These are phyloP conservation scores for Mellivora capensis DNA, from an alignment of 2,113 vertebrate genomes.

Conservation along the genomic window DNA sequence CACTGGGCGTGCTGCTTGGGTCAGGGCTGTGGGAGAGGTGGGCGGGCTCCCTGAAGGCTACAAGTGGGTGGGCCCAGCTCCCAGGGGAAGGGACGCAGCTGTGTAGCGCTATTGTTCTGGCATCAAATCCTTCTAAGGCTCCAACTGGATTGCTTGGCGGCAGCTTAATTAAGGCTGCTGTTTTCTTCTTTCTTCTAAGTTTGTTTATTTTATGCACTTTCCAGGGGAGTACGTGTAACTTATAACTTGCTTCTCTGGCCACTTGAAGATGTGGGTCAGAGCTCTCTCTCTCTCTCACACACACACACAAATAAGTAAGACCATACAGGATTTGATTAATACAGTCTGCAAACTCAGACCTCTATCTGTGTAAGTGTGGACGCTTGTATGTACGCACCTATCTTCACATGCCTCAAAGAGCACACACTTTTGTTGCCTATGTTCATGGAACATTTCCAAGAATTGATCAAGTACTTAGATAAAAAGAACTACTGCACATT, in stretches of 20 bases:
- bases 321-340: neutral
- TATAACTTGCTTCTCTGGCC: neutral
- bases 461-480: neutral
- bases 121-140: neutral
- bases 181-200: neutral
- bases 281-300: neutral
- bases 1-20: neutral
- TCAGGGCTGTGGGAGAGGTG: neutral
- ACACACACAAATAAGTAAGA: neutral
- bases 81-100: neutral
- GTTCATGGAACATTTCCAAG: neutral
- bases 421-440: neutral
- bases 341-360: neutral
- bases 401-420: neutral
- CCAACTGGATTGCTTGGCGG: neutral
- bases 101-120: neutral
- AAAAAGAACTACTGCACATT: neutral
- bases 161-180: neutral
- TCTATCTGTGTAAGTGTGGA: rapidly evolving
- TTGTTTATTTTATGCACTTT: neutral
- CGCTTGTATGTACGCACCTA: too few relatives aligned
- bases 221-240: neutral
- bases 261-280: neutral
- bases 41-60: neutral
- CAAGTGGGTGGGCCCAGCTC: neutral